Base-by-base conservation (phyloP, 2,113 vertebrate genomes). In the Chaetodon trifascialis region DNA sequence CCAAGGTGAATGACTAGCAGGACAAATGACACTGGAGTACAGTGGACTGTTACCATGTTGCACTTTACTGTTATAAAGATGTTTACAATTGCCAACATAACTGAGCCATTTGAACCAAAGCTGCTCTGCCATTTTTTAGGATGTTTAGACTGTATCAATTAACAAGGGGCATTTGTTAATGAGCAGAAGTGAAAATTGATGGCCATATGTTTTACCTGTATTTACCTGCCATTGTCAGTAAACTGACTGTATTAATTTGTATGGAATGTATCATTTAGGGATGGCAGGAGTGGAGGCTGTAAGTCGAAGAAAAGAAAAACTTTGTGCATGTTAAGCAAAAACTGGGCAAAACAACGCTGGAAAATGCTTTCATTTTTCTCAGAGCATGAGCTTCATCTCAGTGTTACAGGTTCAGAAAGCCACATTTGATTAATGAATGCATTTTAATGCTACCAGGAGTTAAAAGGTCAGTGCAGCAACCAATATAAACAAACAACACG, bases 1-100 rank as follows among this genome's bases (percentile, higher is more conserved):
- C 62, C 66, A 83, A 76, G 76, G 79, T 79, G 83, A 85, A 64
- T 73, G 72, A 85, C 78, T 55, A 58, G 64, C 21, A 59, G 63
- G 67, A 80, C 70, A 76, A 85, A 79, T 69, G 59, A 82, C 25
- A 34, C 23, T 2, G 15, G 30, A 64, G 30, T 69, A 69, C n/a
- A 71, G 54, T 23, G 44, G 44, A 64, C 49, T 49, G 63, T 79
- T 40, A 9, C 55, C 36, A 42, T 56, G 62, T 51, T 42, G 7
- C 54, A 73, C 75, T 47, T 30, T 46, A 25, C 36, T 70, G 55
- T 55, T 63, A 52, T 65, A 21, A 60, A 84, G 65, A 12, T 46
- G 52, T 40, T 80, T 62, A 11, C 40, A 65, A 52, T n/a, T 52
- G 16, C 49, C 16, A 17, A 23, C 49, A 46, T 46, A 63, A 44